These are phyloP conservation scores for Tauraco hartlaubi DNA, from an alignment of 2,797 vertebrate species.

Conservation along the genomic window DNA sequence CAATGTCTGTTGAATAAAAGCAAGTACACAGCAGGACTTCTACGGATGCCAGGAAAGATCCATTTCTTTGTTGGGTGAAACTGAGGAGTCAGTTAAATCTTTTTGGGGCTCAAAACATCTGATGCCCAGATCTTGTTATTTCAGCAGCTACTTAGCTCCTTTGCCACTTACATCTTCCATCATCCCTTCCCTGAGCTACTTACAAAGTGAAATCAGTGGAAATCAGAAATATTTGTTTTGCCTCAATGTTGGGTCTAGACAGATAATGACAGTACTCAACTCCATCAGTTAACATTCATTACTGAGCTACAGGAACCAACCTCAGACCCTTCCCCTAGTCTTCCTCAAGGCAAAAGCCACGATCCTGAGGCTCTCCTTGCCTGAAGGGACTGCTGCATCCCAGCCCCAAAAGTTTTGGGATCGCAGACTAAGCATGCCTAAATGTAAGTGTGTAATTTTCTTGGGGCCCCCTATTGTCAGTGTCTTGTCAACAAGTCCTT, in stretches of 20 bases:
- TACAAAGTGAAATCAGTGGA: constrained; percentile 14
- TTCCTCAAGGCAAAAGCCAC: background rate
- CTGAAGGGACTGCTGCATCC: background rate
- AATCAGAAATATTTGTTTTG: constrained; percentile 26
- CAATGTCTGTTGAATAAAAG: background rate
- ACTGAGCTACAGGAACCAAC: background rate
- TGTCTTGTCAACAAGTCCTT: background rate
- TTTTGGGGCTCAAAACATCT: background rate
- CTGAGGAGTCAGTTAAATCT: background rate
- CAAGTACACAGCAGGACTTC: background rate
- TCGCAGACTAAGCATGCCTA: background rate
- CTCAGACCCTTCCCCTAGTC: background rate
- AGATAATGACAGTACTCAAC: background rate
- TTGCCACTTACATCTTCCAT: background rate
- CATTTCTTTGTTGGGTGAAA: background rate
- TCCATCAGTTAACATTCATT: background rate
- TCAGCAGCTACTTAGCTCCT: constrained; percentile 15
- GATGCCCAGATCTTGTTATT: background rate
- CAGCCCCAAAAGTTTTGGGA: background rate
- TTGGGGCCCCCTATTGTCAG: background rate
- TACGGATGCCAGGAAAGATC: background rate
- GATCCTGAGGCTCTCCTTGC: background rate
- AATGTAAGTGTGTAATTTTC: background rate
- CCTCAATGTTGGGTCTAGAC: background rate
- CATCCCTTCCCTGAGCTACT: background rate